A percentile compares a stretch with the other conserved stretches of the same genome.
These are phyloP conservation scores for Arenaria interpres DNA, from an alignment of 2,113 vertebrate genomes.

Conservation along the genomic window DNA sequence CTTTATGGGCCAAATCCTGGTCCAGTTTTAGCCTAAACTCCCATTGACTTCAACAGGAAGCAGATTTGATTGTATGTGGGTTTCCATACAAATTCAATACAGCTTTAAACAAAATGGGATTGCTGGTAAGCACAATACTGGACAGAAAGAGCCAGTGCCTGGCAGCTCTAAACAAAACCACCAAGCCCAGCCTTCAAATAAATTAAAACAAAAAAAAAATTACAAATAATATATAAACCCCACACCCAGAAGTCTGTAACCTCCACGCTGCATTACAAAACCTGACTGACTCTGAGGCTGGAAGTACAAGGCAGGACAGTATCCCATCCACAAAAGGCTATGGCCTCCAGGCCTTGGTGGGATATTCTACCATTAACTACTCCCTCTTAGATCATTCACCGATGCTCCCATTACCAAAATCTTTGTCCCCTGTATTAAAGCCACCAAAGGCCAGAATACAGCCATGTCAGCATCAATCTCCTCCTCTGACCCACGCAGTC, in stretches of 20 bases:
- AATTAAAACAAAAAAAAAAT: not conserved
- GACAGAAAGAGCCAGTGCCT: not conserved
- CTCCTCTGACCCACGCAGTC: not conserved
- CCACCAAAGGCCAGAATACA: not conserved
- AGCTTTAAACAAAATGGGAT: constrained; percentile 50
- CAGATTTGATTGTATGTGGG: not conserved
- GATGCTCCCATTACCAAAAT: not conserved
- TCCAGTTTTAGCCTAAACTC: constrained; percentile 27
- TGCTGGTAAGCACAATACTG: not conserved
- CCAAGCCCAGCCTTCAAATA: not conserved
- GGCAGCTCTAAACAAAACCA: not conserved
- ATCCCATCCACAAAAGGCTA: not conserved
- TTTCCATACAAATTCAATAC: constrained; percentile 45
- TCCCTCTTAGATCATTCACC: not conserved
- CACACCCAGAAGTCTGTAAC: not conserved
- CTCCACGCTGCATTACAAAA: not conserved
- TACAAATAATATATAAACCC: not conserved
- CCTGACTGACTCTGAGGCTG: not conserved
- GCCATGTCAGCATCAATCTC: fast-evolving
- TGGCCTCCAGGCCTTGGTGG: not conserved
- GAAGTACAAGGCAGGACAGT: not conserved
- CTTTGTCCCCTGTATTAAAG: not conserved
- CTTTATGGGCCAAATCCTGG: constrained; percentile 68
- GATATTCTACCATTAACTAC: not conserved
- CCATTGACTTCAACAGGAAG: not conserved